Base-by-base conservation (phyloP, 2,888 invertebrate species). In the Gasteruption jaculator region DNA sequence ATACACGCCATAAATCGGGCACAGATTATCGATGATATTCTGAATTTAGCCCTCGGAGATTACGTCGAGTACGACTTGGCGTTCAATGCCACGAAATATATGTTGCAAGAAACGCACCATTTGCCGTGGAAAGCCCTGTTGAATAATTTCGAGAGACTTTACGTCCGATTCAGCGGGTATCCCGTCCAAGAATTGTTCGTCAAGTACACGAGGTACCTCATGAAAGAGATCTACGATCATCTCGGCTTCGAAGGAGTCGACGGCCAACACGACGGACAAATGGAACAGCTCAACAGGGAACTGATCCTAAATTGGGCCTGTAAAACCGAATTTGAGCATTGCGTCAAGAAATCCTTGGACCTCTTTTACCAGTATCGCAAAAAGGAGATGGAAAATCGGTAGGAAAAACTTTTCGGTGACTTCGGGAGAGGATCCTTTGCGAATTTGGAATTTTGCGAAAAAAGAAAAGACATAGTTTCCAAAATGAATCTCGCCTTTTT, bases 11-110 rank as follows among this genome's bases (percentile, higher is more conserved):
- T 83, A 8, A 89, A 87, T 69, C 76, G 91, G 25, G 90, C 87
- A 0, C 86, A 91, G 71, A 75, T 85, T 16, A 78, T 93, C 8
- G 86, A 92, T 57, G 94, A 94, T 66, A 76, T 84, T 2, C 75
- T 86, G 53, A 82, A 82, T 67, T 75, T 86, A 41, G 88, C 86
- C n/a, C 76, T 83, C 33, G 77, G 81, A n/a, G 79, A 79, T 2
- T 54, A 76, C 15, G 71, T 85, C 46, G 57, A 66, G 1, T 86
- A 87, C 59, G 63, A 68, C 0, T 67, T 76, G n/a, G 81, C 85
- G 0, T 75, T 92, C 29, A 73, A 76, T 11, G 74, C 87, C 16
- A 73, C 84, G 0, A 74, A 76, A 2, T 93, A 89, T 72, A 72
- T 93, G 46, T 67, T 73, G 38, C 71, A 76, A 7, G 87, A 88